Conservation (phyloP, 2,113 vertebrate species). For the Carettochelys insculpta region DNA sequence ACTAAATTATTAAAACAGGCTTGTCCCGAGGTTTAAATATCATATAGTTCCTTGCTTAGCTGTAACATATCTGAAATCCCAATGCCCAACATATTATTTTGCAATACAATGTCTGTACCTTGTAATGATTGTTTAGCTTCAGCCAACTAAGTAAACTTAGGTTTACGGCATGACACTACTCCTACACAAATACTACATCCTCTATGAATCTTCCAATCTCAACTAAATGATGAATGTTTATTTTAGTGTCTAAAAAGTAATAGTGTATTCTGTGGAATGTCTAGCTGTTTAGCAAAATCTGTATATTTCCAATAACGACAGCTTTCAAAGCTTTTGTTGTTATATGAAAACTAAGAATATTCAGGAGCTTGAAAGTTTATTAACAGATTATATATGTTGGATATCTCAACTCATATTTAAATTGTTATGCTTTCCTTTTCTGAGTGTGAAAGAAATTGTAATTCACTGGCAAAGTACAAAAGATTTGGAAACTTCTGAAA, state of each 20-base stretch:
- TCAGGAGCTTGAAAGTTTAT: conserved; percentile 26
- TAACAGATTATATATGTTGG: conserved; percentile 38
- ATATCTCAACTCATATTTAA: not conserved
- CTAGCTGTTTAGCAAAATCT: conserved; percentile 58
- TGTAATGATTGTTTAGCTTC: not conserved
- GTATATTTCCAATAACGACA: conserved; percentile 47
- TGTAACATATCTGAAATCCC: conserved; percentile 7
- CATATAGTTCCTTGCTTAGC: not conserved
- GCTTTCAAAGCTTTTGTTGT: conserved; percentile 67
- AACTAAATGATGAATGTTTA: not conserved
- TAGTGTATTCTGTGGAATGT: conserved; percentile 40
- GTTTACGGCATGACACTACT: not conserved
- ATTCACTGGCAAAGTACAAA: not conserved
- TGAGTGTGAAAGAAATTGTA: conserved; percentile 25
- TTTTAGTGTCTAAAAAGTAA: conserved; percentile 45
- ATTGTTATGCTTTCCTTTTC: conserved; percentile 53
- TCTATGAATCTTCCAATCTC: not conserved
- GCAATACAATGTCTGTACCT: not conserved
- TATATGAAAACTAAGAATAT: conserved; percentile 39
- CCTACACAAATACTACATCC: not conserved
- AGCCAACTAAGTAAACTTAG: not conserved
- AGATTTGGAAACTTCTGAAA: not conserved
- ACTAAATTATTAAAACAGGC: not conserved
- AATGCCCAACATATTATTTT: not conserved
- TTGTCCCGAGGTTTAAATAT: not conserved